Conservation (phyloP, 1,140 invertebrate genomes). For the Diorhabda carinulata region DNA sequence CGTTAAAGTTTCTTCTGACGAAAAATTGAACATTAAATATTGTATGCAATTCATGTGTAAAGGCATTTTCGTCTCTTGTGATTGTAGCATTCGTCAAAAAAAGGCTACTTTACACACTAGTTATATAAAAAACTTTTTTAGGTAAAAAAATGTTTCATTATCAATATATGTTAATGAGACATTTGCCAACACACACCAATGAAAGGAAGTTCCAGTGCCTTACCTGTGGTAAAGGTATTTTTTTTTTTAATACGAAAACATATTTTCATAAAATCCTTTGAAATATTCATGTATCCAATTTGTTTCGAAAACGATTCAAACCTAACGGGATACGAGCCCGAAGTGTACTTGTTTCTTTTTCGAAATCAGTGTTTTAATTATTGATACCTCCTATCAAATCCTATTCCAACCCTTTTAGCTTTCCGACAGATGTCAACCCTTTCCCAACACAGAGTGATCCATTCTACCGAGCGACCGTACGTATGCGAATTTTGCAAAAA, state of each 20-base stretch:
- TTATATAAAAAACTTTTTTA: slow-evolving; percentile 30
- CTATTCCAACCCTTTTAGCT: slow-evolving; percentile 45
- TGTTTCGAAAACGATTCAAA: neutral
- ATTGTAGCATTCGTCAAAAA: too few relatives aligned
- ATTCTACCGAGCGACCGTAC: slow-evolving; percentile 66
- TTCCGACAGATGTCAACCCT: slow-evolving; percentile 74
- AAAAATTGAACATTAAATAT: too few relatives aligned
- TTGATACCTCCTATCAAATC: neutral
- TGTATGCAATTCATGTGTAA: too few relatives aligned
- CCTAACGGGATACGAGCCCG: neutral
- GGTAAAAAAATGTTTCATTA: slow-evolving; percentile 69
- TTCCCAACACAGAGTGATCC: slow-evolving; percentile 70
- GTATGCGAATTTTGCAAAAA: slow-evolving; percentile 70
- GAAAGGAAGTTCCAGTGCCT: slow-evolving; percentile 78
- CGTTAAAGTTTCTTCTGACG: too few relatives aligned
- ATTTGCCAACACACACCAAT: slow-evolving; percentile 76
- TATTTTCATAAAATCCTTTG: neutral
- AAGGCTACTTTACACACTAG: neutral
- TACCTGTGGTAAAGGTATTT: slow-evolving; percentile 59
- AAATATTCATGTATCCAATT: neutral
- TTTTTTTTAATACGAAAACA: neutral
- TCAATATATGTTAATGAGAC: slow-evolving; percentile 74
- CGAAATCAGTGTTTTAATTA: neutral
- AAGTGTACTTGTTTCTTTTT: neutral
- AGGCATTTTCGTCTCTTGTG: too few relatives aligned